A percentile compares a stretch with the other conserved stretches of the same genome.
These are phyloP conservation scores for Dysmachus trigonus DNA, from an alignment of 2,888 invertebrate genomes.

Conservation along the genomic window DNA sequence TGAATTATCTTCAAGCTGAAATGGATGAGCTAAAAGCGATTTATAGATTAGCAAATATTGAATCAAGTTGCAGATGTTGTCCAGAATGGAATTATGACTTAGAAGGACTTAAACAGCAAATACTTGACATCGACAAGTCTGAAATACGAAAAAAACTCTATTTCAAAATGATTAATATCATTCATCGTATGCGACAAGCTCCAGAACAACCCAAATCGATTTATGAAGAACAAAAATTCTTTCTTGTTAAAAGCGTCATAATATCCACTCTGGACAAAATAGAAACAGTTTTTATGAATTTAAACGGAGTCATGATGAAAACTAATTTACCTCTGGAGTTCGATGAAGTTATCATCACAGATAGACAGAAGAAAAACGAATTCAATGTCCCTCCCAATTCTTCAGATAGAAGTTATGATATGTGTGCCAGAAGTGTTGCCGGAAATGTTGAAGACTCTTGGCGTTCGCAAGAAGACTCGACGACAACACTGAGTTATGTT, in stretches of 20 bases:
- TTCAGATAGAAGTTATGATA: background rate
- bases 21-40: constrained; percentile 39
- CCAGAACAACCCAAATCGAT: background rate
- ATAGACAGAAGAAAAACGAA: background rate
- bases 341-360: constrained; percentile 42
- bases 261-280: constrained; percentile 32
- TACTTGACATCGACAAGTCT: constrained; percentile 28
- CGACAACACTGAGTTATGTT: background rate
- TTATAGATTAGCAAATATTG: background rate
- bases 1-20: constrained; percentile 13
- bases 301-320: background rate
- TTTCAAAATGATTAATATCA: background rate
- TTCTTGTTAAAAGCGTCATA: constrained; percentile 42
- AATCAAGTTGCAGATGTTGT: background rate
- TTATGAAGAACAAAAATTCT: constrained; percentile 43
- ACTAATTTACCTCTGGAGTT: constrained; percentile 39
- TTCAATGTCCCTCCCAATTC: background rate
- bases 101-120: constrained; percentile 21
- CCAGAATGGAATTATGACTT: constrained; percentile 43
- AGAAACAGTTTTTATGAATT: background rate
- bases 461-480: background rate
- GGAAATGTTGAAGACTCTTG: background rate
- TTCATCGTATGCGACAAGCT: constrained; percentile 8
- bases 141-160: constrained; percentile 18
- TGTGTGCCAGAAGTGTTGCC: background rate